Conservation (phyloP, 2,888 invertebrate genomes). For the Pinctada fucata region DNA sequence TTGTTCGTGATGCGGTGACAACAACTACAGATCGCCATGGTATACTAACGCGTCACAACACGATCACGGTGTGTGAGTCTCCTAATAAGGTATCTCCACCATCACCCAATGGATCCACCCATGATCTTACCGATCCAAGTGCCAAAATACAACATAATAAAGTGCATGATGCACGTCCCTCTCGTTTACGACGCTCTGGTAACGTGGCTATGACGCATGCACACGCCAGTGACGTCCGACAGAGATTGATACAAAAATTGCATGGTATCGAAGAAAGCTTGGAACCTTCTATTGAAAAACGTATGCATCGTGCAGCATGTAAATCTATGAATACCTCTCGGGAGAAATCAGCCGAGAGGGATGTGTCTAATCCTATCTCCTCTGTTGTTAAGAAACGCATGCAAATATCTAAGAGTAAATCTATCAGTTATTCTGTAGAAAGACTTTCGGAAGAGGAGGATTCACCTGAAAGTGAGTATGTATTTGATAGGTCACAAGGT, state of each 20-base stretch:
- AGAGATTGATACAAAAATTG: slow-evolving; percentile 38
- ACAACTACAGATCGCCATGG: slow-evolving; percentile 27
- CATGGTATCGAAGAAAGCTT: slow-evolving; percentile 35
- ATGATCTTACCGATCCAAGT: not conserved
- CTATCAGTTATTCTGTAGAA: slow-evolving; percentile 3
- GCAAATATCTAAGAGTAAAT: not conserved
- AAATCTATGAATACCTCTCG: slow-evolving; percentile 15
- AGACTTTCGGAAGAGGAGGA: slow-evolving; percentile 7
- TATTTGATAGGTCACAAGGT: slow-evolving; percentile 28
- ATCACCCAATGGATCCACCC: slow-evolving; percentile 14
- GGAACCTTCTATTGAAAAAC: slow-evolving; percentile 9
- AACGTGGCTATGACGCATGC: slow-evolving; percentile 36
- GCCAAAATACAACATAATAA: not conserved
- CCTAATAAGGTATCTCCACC: slow-evolving; percentile 35
- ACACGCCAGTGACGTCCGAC: slow-evolving; percentile 35
- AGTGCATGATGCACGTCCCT: slow-evolving; percentile 33
- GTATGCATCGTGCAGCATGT: slow-evolving; percentile 31
- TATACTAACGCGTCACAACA: slow-evolving; percentile 27
- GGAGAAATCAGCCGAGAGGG: not conserved
- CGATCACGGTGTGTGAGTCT: slow-evolving; percentile 44
- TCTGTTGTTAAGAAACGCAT: not conserved
- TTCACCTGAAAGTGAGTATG: slow-evolving; percentile 22
- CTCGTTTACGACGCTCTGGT: slow-evolving; percentile 23
- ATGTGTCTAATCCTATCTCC: not conserved
- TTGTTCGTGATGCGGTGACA: slow-evolving; percentile 34